These are phyloP conservation scores for Pygoscelis adeliae DNA, from an alignment of 2,113 vertebrate species.

Conservation along the genomic window DNA sequence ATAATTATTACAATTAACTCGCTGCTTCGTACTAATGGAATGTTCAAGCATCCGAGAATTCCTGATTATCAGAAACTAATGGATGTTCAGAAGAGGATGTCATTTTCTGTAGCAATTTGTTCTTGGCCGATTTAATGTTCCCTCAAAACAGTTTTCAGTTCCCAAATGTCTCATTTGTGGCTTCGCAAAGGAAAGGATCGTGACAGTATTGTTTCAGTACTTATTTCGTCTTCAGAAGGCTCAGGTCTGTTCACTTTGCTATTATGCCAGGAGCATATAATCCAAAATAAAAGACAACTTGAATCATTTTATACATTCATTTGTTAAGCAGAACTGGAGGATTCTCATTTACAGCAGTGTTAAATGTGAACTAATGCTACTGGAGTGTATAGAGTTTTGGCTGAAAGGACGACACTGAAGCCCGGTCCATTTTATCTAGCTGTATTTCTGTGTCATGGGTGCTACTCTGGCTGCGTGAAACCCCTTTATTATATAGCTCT, in stretches of 20 bases:
- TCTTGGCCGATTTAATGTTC: constrained; percentile 63
- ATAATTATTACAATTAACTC: constrained; percentile 67
- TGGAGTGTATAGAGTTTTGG: neutral
- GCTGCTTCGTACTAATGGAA: constrained; percentile 45
- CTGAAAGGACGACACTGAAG: neutral
- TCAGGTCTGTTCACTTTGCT: neutral
- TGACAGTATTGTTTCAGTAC: neutral
- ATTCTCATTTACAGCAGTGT: neutral
- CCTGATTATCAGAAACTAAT: constrained; percentile 61
- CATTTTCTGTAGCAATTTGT: constrained; percentile 63
- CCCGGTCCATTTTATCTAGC: neutral
- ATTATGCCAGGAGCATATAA: neutral
- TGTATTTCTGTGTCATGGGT: neutral
- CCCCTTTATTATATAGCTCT: neutral
- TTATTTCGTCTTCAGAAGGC: constrained; percentile 15
- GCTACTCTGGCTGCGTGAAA: neutral
- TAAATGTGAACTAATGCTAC: neutral
- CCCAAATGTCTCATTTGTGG: constrained; percentile 46
- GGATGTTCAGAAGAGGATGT: constrained; percentile 51
- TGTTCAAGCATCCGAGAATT: constrained; percentile 59
- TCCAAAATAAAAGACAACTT: neutral
- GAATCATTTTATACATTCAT: neutral
- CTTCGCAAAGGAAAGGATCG: constrained; percentile 3
- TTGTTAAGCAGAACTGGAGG: neutral
- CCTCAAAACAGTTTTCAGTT: constrained; percentile 10